Base-by-base conservation (phyloP, 2,888 invertebrate genomes). In the Linnaemya tessellans region DNA sequence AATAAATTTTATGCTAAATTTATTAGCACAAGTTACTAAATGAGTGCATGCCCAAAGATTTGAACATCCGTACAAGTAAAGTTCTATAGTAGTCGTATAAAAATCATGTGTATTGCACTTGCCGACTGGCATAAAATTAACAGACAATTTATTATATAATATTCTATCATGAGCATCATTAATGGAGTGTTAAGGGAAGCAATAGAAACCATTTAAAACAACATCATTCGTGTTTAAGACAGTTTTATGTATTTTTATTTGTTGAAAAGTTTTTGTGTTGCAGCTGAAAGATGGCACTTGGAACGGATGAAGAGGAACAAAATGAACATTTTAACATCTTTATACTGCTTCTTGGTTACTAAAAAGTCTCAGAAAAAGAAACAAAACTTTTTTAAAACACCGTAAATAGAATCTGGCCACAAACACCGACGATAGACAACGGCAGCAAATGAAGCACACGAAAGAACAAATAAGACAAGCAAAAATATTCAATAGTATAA, bases 131-230 rank as follows among this genome's bases (percentile, higher is more conserved):
- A 70, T 46, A 77, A 74, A 74, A 74, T 79, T 79, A 79, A 64
- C 62, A 79, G 62, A 74, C 54, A 56, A 84, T 65, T 74, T 80
- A 80, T 84, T 74, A 35, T 41, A 54, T 74, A 54, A n/a, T 62
- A 22, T 20, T 65, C 11, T 35, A 49, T 11, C 65, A 73, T 11
- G 73, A 67, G 65, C 80, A 77, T 80, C 67, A 68, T 77, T 84
- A 80, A 79, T 65, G 67, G 58, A 65, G 64, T 80, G 70, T 75
- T 84, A 65, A 75, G 64, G 38, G 54, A 46, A 62, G 62, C 58
- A 75, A 58, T n/a, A 18, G 71, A 78, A 78, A 79, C 51, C 60
- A 62, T 78, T 83, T 67, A 73, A 68, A 81, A 54, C 56, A 75
- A 64, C 70, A 70, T 64, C 49, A 22, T 60, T 18, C n/a, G 30